A percentile compares a stretch with the other conserved stretches of the same genome.
phyloP scores from a whole-genome alignment of 2,888 invertebrate species.

The Cynaeus angustus region DNA sequence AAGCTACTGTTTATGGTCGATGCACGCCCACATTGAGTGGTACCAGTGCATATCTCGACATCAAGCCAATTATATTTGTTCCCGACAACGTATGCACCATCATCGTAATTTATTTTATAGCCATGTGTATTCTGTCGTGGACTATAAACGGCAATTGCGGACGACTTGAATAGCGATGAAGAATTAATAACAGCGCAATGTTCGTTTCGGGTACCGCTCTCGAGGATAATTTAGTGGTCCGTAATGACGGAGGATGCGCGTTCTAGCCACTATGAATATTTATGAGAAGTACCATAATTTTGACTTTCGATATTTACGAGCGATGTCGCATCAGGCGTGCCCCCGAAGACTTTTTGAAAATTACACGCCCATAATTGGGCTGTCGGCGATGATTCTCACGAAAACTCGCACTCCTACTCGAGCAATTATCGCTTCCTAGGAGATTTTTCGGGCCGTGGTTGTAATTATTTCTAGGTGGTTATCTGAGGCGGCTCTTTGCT shows the following conservation, averaged over 20 bases:
- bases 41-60: constrained; percentile 45
- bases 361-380: constrained; percentile 24
- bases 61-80: constrained; percentile 48
- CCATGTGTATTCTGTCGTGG: constrained; percentile 28
- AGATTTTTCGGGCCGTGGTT: background rate
- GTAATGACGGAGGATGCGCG: constrained; percentile 37
- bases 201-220: constrained; percentile 6
- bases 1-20: constrained; percentile 48
- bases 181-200: constrained; percentile 36
- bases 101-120: constrained; percentile 45
- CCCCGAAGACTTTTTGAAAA: constrained; percentile 23
- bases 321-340: constrained; percentile 26
- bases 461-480: constrained; percentile 25
- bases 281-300: constrained; percentile 38
- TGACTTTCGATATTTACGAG: constrained; percentile 28
- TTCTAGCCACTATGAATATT: constrained; percentile 42
- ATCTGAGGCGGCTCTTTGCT: constrained; percentile 9
- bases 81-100: constrained; percentile 35
- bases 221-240: constrained; percentile 31
- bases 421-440: constrained; percentile 17
- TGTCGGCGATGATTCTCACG: constrained; percentile 16
- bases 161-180: constrained; percentile 34
- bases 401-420: constrained; percentile 21
- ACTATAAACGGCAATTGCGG: constrained; percentile 35
- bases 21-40: constrained; percentile 48